Conservation (phyloP, 2,888 invertebrate genomes). For the Lottia gigantea region DNA sequence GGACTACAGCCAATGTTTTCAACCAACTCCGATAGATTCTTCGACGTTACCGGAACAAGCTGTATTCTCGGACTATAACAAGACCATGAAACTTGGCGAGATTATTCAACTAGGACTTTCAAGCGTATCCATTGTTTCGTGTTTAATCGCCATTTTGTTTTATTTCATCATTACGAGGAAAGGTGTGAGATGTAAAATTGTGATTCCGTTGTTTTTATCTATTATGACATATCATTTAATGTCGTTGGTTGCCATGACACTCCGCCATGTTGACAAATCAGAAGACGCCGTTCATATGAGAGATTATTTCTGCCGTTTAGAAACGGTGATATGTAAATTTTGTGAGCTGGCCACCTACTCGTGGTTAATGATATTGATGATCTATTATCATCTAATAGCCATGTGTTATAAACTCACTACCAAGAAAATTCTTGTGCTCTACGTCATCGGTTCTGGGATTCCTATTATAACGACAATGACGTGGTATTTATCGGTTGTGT, state of each 20-base stretch:
- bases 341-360: slow-evolving; percentile 19
- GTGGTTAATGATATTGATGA: slow-evolving; percentile 19
- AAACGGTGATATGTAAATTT: slow-evolving; percentile 9
- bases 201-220: slow-evolving; percentile 19
- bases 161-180: slow-evolving; percentile 15
- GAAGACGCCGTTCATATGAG: slow-evolving; percentile 11
- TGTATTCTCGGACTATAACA: background rate
- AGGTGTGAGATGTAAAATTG: slow-evolving; percentile 15
- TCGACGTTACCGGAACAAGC: background rate
- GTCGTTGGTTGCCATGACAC: slow-evolving; percentile 19
- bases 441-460: slow-evolving; percentile 1
- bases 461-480: background rate
- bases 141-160: slow-evolving; percentile 16
- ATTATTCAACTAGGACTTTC: background rate
- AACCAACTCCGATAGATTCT: background rate
- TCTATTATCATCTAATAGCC: slow-evolving; percentile 14
- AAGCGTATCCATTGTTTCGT: background rate
- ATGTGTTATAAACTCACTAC: background rate
- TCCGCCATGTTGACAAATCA: slow-evolving; percentile 11
- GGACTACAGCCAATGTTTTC: slow-evolving; percentile 14
- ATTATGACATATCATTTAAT: slow-evolving; percentile 13
- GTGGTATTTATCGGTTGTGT: background rate
- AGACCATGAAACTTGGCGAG: background rate
- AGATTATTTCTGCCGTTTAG: slow-evolving; percentile 10
- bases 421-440: background rate